Conservation (phyloP, 2,113 vertebrate genomes). For the Chloropsis cyanopogon region DNA sequence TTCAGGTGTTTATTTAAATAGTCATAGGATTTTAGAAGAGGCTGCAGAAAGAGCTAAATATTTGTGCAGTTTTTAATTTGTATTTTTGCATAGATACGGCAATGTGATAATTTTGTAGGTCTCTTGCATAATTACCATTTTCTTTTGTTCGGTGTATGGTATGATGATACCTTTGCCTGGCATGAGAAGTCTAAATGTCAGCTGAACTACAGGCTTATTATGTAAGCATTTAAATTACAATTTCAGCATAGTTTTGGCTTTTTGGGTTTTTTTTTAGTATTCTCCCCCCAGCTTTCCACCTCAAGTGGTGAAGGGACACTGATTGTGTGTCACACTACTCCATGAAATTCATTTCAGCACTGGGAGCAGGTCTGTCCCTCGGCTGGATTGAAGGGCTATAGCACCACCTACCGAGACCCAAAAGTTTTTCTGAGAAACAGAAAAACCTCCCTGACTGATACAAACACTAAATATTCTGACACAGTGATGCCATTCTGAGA, state of each 20-base stretch:
- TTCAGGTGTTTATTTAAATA: neutral
- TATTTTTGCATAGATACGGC: neutral
- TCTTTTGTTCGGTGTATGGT: neutral
- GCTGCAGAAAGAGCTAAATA: neutral
- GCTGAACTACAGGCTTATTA: neutral
- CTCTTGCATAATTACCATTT: neutral
- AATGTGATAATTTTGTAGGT: neutral
- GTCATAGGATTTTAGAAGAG: neutral
- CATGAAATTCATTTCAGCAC: neutral
- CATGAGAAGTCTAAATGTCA: neutral
- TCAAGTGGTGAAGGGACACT: neutral
- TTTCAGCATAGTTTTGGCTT: neutral
- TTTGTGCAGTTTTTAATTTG: neutral
- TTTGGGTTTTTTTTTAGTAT: neutral
- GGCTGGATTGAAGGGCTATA: neutral
- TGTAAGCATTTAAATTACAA: neutral
- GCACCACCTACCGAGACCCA: slow-evolving; percentile 9
- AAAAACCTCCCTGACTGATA: neutral
- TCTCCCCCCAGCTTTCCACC: rapidly evolving
- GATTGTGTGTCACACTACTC: neutral
- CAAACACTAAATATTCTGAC: neutral
- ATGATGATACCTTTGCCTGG: neutral
- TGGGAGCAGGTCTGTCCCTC: neutral
- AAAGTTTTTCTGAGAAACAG: neutral
- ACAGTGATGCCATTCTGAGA: neutral